Evolutionary conservation across 2,797 vertebrate species (phyloP), one percentile per base, ranked within the genome.

Genomic region (Staurois parvus): DNA sequence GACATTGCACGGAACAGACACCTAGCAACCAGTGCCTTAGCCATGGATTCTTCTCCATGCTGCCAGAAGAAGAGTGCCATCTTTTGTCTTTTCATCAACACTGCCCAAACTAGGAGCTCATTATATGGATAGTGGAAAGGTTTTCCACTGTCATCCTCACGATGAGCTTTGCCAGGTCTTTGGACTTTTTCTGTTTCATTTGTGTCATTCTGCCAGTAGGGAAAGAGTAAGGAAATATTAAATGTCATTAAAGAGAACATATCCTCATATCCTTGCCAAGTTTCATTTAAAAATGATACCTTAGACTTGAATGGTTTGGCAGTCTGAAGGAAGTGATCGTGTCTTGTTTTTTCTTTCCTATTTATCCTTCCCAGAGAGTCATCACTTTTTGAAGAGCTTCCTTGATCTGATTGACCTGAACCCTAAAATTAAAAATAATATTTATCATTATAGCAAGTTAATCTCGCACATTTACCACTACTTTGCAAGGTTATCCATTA

Each of bases 31-130:
- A 96, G 91, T 0, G 95, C 96, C 88, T 96, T 96, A 4, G 96
- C 96, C 95, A 96, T 96, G 90, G 94, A 95, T 89, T 96, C 96
- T 89, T 96, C 96, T 0, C 96, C 96, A 0, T 96, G 95, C 88
- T 96, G 94, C 96, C 96, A 96, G 90, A 96, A 95, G 91, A 96
- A 96, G 28, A 96, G 92, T 0, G 95, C 91, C 96, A 96, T 96
- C 88, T 95, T 95, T 89, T 96, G 96, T 86, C 96, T 91, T 90
- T 96, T 96, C 94, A 96, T 94, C 79, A 96, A 91, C 74, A 96
- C 96, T 0, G 96, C 95, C 96, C 96, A 96, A 78, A 96, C 94
- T 84, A 96, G 91, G 83, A 96, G 94, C 90, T 96, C 96, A 28
- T 96, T 96, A 90, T 96, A 96, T 11, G 96, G 96, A 89, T 96